Base-by-base conservation (phyloP, 1,140 invertebrate genomes). In the Pseudomyrmex flavicornis region DNA sequence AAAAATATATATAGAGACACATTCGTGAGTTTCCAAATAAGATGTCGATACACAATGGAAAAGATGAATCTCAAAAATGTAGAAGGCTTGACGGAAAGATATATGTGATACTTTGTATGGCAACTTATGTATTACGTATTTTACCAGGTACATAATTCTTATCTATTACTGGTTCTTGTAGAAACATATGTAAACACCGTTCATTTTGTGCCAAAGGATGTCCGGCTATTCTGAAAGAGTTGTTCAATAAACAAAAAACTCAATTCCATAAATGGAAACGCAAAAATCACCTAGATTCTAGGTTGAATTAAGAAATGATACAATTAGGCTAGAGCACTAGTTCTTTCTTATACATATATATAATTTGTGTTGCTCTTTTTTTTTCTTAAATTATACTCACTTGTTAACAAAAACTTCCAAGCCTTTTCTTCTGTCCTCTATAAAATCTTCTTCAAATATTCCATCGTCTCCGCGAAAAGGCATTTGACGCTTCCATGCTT, bases 151-250 rank as follows among this genome's bases (percentile, higher is more conserved):
- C 98, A 95, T 99, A 99, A 95, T 99, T 99, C 95, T 99, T 99
- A 95, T 99, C 99, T 94, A 99, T 99, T 87, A 97, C 96, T 69
- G 97, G 97, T 91, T 99, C 99, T 95, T 99, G 99, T 76, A 99
- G 95, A 95, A 99, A 99, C 98, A 99, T 99, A 92, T 99, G 99
- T 90, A 99, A 96, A 95, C 99, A 99, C 92, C 98, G 96, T 95
- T 99, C 99, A 95, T 99, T 99, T 95, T 99, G 99, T 63, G 99
- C 99, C 92, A 99, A 95, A n/a, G 99, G 99, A 95, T 99, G 99
- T 72, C 99, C 99, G 84, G 99, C 99, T 94, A 99, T 99, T 96
- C 97, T 98, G 94, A 77, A 96, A 95, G 72, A 77, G 68, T 68
- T 52, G 79, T 66, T 35, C 35, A 35, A 56, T 56, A 58, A 46